phyloP scores from a whole-genome alignment of 2,113 vertebrate species.

The Sakesphorus luctuosus region DNA sequence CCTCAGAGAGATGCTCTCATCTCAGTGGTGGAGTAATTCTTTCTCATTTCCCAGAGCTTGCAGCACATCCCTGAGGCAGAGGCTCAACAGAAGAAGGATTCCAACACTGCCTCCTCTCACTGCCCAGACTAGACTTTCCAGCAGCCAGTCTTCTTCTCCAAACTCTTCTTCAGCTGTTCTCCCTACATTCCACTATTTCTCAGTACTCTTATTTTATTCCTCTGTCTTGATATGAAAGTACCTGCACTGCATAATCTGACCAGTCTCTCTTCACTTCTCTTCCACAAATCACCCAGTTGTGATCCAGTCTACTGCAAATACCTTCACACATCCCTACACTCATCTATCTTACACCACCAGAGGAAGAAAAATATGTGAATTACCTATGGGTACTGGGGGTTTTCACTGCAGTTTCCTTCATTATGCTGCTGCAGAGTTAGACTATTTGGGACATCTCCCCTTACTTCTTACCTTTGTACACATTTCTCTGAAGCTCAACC shows the following conservation, averaged over 20 bases:
- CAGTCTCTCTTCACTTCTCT: background rate
- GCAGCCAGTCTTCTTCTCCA: background rate
- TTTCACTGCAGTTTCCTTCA: background rate
- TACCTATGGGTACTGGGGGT: background rate
- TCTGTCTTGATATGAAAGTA: background rate
- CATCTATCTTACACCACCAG: background rate
- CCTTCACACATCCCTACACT: background rate
- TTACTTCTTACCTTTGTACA: background rate
- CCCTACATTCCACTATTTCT: background rate
- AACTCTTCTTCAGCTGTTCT: background rate
- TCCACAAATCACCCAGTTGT: background rate
- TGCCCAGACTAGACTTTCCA: background rate
- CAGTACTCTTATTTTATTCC: background rate
- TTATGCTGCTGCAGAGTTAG: background rate
- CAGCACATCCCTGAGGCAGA: background rate
- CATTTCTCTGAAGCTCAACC: background rate
- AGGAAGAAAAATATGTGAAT: background rate
- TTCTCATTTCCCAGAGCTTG: background rate
- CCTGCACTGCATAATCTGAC: fast-evolving
- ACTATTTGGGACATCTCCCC: background rate
- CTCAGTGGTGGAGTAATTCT: fast-evolving
- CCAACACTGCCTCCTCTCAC: background rate
- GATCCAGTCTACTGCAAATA: background rate
- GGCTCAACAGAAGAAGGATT: background rate
- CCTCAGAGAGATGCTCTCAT: background rate